Evolutionary conservation across 2,888 invertebrate species (phyloP).

Genomic region (Noctua pronuba): DNA sequence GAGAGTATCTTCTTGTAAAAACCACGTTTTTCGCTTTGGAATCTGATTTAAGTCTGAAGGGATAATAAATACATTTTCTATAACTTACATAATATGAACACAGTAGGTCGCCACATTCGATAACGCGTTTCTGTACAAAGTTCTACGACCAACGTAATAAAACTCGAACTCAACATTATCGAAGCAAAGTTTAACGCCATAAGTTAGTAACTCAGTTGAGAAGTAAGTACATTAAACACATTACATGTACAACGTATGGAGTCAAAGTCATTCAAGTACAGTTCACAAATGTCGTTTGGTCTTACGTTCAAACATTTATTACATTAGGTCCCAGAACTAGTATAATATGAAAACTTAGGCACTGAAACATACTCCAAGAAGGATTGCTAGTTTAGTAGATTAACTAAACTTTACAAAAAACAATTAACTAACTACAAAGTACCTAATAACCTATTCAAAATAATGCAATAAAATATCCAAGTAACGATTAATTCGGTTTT

Average conservation of each 20-base stretch:
- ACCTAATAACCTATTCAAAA: too few relatives aligned
- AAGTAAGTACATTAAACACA: constrained; percentile 1
- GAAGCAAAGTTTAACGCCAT: neutral
- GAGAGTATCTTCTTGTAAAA: neutral
- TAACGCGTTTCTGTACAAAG: neutral
- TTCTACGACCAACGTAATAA: neutral
- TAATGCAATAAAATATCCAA: too few relatives aligned
- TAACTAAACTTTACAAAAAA: neutral
- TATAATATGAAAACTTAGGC: constrained; percentile 63
- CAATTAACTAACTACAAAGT: too few relatives aligned
- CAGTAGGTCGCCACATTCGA: neutral
- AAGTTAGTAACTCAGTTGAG: constrained; percentile 8
- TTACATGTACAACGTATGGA: neutral
- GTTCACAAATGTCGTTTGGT: constrained; percentile 44
- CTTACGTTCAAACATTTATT: constrained; percentile 69
- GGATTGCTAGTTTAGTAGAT: neutral
- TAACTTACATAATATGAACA: neutral
- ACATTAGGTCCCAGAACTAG: constrained; percentile 67
- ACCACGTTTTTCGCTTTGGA: neutral
- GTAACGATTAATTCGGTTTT: too few relatives aligned
- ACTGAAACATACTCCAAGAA: constrained; percentile 16
- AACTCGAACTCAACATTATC: neutral
- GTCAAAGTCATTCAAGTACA: constrained; percentile 24
- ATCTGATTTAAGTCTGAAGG: neutral
- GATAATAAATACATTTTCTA: too few relatives aligned